Evolutionary conservation across 2,113 vertebrate species (phyloP).

Genomic region (Bostrychus sinensis): DNA sequence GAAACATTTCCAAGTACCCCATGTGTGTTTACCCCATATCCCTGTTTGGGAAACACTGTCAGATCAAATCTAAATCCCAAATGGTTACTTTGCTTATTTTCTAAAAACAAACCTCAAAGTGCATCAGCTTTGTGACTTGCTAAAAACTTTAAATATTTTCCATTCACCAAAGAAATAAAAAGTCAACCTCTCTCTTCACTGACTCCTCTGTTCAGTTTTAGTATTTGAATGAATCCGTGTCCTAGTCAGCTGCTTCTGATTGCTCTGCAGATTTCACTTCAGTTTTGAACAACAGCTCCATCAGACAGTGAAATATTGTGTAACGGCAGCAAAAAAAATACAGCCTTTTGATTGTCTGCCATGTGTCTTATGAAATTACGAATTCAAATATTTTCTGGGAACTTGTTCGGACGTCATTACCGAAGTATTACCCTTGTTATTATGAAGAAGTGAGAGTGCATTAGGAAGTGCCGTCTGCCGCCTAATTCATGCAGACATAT

Average conservation of each 20-base stretch:
- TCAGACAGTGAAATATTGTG: not conserved
- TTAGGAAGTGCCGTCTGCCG: not conserved
- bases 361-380: not conserved
- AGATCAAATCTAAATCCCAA: no score
- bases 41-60: no score
- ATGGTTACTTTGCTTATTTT: no score
- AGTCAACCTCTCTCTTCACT: no score
- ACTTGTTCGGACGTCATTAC: conserved; percentile 14
- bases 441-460: conserved; percentile 8
- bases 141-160: no score
- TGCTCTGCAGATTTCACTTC: conserved; percentile 1
- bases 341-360: not conserved
- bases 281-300: not conserved
- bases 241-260: not conserved
- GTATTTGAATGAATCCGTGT: not conserved
- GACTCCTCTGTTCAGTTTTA: not conserved
- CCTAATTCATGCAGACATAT: no score
- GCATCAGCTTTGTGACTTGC: no score
- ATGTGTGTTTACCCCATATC: no score
- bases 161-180: no score
- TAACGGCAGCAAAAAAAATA: conserved; percentile 10
- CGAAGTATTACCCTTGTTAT: not conserved
- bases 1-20: no score
- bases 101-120: no score
- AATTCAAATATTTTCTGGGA: conserved; percentile 4